Percentiles rank a stretch among this genome's conserved stretches.
Conservation (phyloP, 2,113 vertebrate species). For the Epinephelus cyanopodus region DNA sequence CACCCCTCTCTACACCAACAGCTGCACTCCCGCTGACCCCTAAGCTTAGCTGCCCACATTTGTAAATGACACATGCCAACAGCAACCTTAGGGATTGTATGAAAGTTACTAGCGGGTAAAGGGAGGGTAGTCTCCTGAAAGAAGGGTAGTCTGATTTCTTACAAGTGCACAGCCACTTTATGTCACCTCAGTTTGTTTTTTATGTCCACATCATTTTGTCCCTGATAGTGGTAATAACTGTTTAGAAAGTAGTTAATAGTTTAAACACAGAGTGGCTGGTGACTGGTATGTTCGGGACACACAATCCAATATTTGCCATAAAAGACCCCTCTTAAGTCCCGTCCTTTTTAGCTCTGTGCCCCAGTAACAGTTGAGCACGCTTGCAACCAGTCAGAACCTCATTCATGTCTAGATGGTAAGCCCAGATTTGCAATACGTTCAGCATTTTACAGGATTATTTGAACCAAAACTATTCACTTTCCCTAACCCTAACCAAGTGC, state of each 20-base stretch:
- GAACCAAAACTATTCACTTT: too few relatives aligned
- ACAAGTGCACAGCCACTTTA: not conserved
- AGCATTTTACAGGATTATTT: too few relatives aligned
- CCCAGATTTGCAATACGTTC: too few relatives aligned
- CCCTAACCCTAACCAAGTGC: too few relatives aligned
- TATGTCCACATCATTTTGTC: not conserved
- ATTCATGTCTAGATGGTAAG: too few relatives aligned
- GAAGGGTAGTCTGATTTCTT: not conserved
- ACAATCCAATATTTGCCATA: not conserved
- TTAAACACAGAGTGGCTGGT: not conserved
- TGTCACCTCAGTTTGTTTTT: too few relatives aligned
- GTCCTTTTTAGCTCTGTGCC: too few relatives aligned
- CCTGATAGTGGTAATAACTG: not conserved
- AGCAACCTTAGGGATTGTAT: not conserved
- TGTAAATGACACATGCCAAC: not conserved
- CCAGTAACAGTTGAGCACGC: too few relatives aligned
- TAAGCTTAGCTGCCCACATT: conserved; percentile 1
- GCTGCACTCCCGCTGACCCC: conserved; percentile 24
- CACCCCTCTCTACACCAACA: conserved; percentile 5
- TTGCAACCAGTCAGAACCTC: too few relatives aligned
- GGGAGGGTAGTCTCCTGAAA: not conserved
- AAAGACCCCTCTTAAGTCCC: too few relatives aligned
- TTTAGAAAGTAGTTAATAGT: not conserved
- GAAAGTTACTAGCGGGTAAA: not conserved
- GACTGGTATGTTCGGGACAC: not conserved